Base-by-base conservation (phyloP, 53 echinoderm and acorn worm genomes). In the Patiria pectinifera region DNA sequence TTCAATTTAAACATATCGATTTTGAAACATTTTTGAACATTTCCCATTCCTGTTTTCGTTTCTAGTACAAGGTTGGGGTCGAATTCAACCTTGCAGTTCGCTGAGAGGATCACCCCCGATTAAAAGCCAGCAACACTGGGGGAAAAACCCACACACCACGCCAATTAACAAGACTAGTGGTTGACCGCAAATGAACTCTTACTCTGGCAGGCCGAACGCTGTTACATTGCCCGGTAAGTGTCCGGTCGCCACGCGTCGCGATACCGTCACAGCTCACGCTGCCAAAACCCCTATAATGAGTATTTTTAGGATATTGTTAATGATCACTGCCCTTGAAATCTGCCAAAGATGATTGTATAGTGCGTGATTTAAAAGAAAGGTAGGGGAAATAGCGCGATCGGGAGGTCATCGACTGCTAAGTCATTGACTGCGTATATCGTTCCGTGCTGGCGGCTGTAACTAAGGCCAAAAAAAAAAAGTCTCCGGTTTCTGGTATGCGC, bases 291-390 rank as follows among this genome's bases (percentile, higher is more conserved):
- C 47, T n/a, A 61, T 70, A 69, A 86, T 21, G 71, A 71, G 74
- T 48, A 14, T 70, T 74, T 59, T 19, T 8, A 9, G 18, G 71
- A 74, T 48, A 71, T 86, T 75, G 86, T 75, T 86, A 74, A 86
- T 86, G 74, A 86, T 86, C 53, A 86, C 47, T 86, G 86, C 86
- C 86, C 86, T 86, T 86, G 72, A 60, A 82, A 82, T 59, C n/a
- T 59, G 59, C 23, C 86, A 71, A 44, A 23, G 49, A 85, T 69
- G 45, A n/a, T 66, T 58, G 43, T 53, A 8, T 66, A 24, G 35
- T 72, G 86, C 22, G 70, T 71, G 26, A 53, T 24, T 82, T 82
- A 72, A 71, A 74, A 24, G 53, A 63, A 75, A 48, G 71, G 53
- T 46, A 23, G 58, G 23, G 74, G 23, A 4, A 48, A 48, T 3